Base-by-base conservation (phyloP, 2,888 invertebrate species). In the Tortricodes alternella region DNA sequence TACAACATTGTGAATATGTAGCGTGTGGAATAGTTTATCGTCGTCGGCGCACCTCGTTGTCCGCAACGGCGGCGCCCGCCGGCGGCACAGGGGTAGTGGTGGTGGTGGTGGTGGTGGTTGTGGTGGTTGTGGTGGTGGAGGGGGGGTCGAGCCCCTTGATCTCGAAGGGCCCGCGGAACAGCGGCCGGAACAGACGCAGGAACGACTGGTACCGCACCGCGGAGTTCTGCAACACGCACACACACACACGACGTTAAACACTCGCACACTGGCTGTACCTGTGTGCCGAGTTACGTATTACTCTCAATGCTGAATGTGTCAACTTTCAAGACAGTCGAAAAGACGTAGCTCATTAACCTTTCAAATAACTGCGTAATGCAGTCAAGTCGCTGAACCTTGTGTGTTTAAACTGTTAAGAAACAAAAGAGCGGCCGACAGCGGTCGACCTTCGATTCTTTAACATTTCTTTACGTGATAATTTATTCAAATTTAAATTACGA, bases 181-280 rank as follows among this genome's bases (percentile, higher is more conserved):
- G 83, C 2, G 96, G 96, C 69, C 94, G 93, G 88, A 96, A 95
- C 35, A 95, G 91, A 53, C 95, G 92, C 64, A 96, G 80, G 67
- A 96, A 92, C 18, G 93, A 91, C 73, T 95, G 94, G 70, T 95
- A 94, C 55, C 96, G 92, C 62, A 94, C 92, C 23, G 96, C 95
- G 3, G 96, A 94, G 80, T 95, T 96, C 96, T 96, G 91, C 16
- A 93, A 93, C 62, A 62, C 13, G 8, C 39, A 9, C 3, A 27
- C 27, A 27, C 2, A 3, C 27, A 2, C 2, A 2, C 2, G 0
- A 8, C 27, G 1, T n/a, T 3, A 9, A 27, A n/a, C 24, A 9
- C 24, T 2, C 24, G 1, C 0, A 3, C 8, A 24, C 8, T n/a
- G n/a, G 27, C 27, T n/a, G 27, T n/a, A n/a, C 27, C 34, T 41